Evolutionary conservation across 2,797 vertebrate genomes (phyloP), one percentile per base, ranked within the genome.

Genomic region (Myotis myotis): DNA sequence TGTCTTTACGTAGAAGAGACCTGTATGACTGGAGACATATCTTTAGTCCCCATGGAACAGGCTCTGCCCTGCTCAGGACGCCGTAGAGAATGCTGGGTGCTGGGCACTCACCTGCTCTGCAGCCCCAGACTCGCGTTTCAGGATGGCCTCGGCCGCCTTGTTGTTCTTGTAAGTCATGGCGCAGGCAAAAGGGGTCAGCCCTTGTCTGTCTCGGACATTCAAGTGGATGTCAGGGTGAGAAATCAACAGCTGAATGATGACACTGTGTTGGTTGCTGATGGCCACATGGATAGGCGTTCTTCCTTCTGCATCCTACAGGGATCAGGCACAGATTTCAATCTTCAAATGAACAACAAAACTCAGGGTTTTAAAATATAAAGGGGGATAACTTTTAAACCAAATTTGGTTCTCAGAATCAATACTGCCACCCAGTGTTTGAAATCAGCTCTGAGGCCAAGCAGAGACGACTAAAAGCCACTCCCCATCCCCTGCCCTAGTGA

Each of bases 121-220:
- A 66, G 99, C 99, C 85, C 99, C 99, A 0, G 99, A 97, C 95
- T 99, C 99, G 95, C 99, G 99, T 96, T 99, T 99, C 20, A 99
- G 97, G 96, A 99, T 99, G 16, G 99, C 99, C 96, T 99, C 99
- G 0, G 99, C 99, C 0, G 99, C 99, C 97, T 99, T 99, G 89
- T 99, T 99, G 97, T 99, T 99, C 98, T 99, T 99, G 82, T 99
- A 99, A 0, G 99, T 99, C 99, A 99, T 99, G 82, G 99, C 99
- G 30, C 99, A 99, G 71, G 99, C 99, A 22, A 99, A 99, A 0
- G 99, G 99, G 3, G 99, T 99, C 98, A 99, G 99, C 94, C 99
- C 99, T 97, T 99, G 99, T 51, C 99, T 98, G 97, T 99, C 99
- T 9, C 99, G 99, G 33, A 99, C 97, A 49, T 98, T 99, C 33